phyloP scores from a whole-genome alignment of 2,797 vertebrate species.

The Labeo calbasu region DNA sequence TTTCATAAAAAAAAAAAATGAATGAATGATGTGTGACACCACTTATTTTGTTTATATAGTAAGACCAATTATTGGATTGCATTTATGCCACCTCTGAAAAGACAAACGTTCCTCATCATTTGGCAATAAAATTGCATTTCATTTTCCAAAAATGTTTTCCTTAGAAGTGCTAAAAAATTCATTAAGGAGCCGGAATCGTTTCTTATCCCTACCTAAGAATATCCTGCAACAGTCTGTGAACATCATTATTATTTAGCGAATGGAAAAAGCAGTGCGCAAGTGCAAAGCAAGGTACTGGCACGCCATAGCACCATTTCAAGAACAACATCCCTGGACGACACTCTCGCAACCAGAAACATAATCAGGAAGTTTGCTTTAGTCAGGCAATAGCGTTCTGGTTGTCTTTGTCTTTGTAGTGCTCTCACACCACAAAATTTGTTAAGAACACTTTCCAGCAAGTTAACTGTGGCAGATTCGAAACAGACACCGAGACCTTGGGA shows the following conservation, averaged over 20 bases:
- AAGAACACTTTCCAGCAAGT: conserved; percentile 59
- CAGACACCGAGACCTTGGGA: conserved; percentile 57
- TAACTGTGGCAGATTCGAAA: conserved; percentile 61
- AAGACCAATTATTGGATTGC: not conserved
- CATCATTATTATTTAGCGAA: not conserved
- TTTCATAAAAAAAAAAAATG: not conserved
- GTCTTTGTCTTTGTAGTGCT: conserved; percentile 51
- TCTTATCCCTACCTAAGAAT: not conserved
- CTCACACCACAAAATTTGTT: conserved; percentile 62
- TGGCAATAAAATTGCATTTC: not conserved
- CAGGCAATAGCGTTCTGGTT: conserved; percentile 49
- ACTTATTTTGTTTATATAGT: not conserved
- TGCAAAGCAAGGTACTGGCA: conserved; percentile 12
- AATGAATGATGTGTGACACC: not conserved
- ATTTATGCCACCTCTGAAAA: not conserved
- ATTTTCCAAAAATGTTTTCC: not conserved
- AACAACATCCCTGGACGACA: conserved; percentile 19
- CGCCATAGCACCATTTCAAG: not conserved
- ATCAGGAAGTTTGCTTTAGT: conserved; percentile 57
- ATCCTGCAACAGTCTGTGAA: conserved; percentile 1
- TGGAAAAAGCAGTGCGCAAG: not conserved
- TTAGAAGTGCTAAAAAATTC: not conserved
- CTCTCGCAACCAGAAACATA: conserved; percentile 22
- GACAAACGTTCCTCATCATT: not conserved
- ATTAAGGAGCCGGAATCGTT: not conserved